These are phyloP conservation scores for Nyctibius bracteatus DNA, from an alignment of 2,113 vertebrate genomes.

Conservation along the genomic window DNA sequence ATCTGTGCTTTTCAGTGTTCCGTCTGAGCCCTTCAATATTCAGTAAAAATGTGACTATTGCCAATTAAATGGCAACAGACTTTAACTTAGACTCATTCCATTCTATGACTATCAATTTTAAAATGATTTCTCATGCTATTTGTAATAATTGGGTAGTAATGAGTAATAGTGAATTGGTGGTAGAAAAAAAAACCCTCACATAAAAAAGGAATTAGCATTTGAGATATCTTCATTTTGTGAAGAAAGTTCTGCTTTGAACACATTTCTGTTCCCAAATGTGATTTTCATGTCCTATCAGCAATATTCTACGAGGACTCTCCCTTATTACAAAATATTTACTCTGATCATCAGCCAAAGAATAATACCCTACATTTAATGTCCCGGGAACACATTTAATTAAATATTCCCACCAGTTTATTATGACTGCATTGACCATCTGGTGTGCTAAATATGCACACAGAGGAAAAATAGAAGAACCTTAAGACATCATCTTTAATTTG, in stretches of 20 bases:
- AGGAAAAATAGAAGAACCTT: neutral
- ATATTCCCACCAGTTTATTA: constrained; percentile 50
- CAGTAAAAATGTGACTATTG: neutral
- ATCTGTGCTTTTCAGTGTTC: neutral
- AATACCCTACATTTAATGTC: constrained; percentile 23
- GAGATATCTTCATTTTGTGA: neutral
- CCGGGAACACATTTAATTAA: constrained; percentile 51
- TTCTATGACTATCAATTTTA: neutral
- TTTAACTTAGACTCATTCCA: neutral
- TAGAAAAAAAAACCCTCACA: neutral
- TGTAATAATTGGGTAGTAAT: neutral
- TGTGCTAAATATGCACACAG: constrained; percentile 1
- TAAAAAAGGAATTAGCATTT: neutral
- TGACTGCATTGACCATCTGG: constrained; percentile 48
- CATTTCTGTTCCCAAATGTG: neutral
- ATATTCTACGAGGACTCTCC: neutral
- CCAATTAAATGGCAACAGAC: neutral
- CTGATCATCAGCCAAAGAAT: constrained; percentile 43
- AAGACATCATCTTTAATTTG: constrained; percentile 15
- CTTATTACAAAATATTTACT: constrained; percentile 56
- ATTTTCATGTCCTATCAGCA: constrained; percentile 3
- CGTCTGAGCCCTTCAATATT: neutral
- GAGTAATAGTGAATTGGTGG: neutral
- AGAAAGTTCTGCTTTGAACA: neutral
- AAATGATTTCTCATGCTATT: neutral